phyloP scores from a whole-genome alignment of 2,113 vertebrate genomes.

The Odocoileus virginianus region DNA sequence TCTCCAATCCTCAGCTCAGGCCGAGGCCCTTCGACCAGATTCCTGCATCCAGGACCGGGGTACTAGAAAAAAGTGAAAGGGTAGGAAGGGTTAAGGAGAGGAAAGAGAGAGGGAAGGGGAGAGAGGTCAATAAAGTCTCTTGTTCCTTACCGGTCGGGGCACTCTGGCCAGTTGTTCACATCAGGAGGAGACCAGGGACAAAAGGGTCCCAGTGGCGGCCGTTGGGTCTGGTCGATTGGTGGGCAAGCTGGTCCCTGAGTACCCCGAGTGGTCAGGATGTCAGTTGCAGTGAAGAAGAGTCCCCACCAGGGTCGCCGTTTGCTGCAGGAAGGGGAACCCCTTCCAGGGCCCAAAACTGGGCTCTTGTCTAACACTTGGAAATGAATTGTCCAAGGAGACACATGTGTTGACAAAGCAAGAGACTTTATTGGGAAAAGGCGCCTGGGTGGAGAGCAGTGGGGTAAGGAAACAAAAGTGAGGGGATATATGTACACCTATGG shows the following conservation, averaged over 20 bases:
- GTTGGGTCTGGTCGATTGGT: background rate
- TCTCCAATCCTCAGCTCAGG: background rate
- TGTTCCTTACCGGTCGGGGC: background rate
- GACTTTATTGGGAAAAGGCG: background rate
- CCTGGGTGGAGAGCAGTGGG: background rate
- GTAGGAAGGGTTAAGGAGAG: background rate
- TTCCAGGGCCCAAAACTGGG: background rate
- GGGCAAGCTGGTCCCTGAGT: background rate
- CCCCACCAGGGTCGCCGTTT: background rate
- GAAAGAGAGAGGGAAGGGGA: background rate
- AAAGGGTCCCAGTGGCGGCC: background rate
- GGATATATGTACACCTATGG: background rate
- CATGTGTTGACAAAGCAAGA: background rate
- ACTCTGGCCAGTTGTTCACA: background rate
- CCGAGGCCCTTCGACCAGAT: background rate
- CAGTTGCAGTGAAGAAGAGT: background rate
- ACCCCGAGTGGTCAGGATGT: background rate
- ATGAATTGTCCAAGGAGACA: background rate
- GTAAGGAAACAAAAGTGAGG: background rate
- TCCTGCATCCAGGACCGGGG: background rate
- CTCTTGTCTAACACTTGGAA: background rate
- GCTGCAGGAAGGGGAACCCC: background rate
- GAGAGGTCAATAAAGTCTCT: background rate
- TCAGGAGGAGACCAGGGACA: background rate
- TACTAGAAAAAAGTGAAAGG: background rate